Base-by-base conservation (phyloP, 2,888 invertebrate species). In the Cheiracanthium punctorium region DNA sequence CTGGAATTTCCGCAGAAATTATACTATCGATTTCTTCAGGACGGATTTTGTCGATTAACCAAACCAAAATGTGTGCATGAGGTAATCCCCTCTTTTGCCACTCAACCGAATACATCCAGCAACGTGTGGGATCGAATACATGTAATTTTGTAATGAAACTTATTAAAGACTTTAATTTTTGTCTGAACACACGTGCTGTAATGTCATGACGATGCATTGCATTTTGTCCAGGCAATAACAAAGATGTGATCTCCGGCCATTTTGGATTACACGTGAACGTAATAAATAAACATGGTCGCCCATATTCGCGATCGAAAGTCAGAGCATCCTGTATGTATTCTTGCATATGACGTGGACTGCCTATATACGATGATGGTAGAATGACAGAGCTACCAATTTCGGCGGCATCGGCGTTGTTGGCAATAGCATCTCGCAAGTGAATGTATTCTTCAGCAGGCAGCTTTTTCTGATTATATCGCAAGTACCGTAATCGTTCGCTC, bases 31-130 rank as follows among this genome's bases (percentile, higher is more conserved):
- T 67, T 67, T 67, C 30, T 24, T 64, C 24, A 28, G 64, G 28
- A 28, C 24, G 24, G 1, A 24, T 14, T 64, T 24, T 64, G 24
- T 67, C 14, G 67, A 29, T 17, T 2, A 67, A 32, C 67, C 67
- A 67, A 67, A 67, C 29, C 0, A 67, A 14, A 14, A 90, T 89
- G 72, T 91, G 90, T 0, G 85, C 84, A 84, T 91, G 90, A 0
- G 90, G 88, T 24, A 91, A 88, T 12, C 91, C 91, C 20, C 90
- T 33, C 71, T 91, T 91, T 85, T 91, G 91, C 86, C 74, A 91
- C 85, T 91, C 90, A 24, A 90, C 79, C 5, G 90, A 87, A 37
- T 88, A 89, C 64, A 90, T 88, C 69, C 86, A 88, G 4, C 89
- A 89, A 0, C 65, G 65, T 0, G 88, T 88, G n/a, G 48, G 12